These are phyloP conservation scores for Catalaphyllia jardinei DNA, from an alignment of 64 coral and sea anemone genomes.

Conservation along the genomic window DNA sequence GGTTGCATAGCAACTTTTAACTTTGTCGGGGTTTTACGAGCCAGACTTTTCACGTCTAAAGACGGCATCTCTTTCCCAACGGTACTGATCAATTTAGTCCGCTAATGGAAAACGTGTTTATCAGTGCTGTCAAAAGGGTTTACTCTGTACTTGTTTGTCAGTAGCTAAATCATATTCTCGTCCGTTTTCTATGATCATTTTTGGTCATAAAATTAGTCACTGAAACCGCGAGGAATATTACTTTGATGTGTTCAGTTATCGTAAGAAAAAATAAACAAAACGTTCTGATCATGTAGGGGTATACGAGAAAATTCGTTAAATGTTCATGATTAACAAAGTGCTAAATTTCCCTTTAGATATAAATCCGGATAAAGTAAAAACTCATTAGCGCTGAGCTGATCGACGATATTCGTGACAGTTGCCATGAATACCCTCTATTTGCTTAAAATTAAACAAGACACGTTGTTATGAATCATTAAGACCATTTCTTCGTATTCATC, in stretches of 20 bases:
- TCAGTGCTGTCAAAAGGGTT: too few species aligned
- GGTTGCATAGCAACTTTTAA: background rate
- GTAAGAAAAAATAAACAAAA: background rate
- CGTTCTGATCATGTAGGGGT: background rate
- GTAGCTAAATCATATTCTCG: too few species aligned
- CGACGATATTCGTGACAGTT: background rate
- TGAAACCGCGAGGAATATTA: too few species aligned
- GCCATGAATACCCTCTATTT: background rate
- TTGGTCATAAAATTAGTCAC: too few species aligned
- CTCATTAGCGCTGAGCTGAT: background rate
- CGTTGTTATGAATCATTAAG: background rate
- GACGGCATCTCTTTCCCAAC: too few species aligned
- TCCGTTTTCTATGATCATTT: too few species aligned
- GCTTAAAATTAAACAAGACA: background rate
- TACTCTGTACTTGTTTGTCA: too few species aligned
- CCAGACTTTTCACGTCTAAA: too few species aligned
- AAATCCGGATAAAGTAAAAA: background rate
- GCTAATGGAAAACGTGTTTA: too few species aligned
- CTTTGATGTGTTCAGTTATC: too few species aligned
- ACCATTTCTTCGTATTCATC: background rate
- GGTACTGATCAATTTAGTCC: too few species aligned
- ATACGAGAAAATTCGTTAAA: background rate
- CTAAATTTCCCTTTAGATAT: background rate
- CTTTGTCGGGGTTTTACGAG: too few species aligned
- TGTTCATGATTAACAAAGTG: background rate